phyloP scores from a whole-genome alignment of 2,113 vertebrate species.

The Agapornis roseicollis region DNA sequence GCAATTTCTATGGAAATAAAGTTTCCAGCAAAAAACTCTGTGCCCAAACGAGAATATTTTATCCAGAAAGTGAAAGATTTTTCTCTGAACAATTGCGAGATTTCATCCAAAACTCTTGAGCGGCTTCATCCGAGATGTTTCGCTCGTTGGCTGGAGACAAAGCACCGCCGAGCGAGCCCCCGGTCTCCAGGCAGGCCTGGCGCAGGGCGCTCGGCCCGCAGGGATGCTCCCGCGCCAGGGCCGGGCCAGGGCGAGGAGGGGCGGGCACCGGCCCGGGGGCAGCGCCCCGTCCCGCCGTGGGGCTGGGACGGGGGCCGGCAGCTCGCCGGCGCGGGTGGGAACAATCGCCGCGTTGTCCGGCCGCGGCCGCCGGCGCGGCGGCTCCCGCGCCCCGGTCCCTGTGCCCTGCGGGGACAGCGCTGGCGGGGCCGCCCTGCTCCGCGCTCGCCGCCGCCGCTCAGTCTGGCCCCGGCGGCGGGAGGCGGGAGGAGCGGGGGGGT shows the following conservation, averaged over 20 bases:
- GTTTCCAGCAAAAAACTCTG: conserved; percentile 43
- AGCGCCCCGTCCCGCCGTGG: not conserved
- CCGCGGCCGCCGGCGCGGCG: not conserved
- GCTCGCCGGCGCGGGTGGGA: not conserved
- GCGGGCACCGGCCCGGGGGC: not conserved
- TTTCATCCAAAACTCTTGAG: conserved; percentile 15
- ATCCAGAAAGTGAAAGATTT: conserved; percentile 37
- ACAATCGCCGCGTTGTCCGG: conserved; percentile 9
- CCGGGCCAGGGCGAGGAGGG: not conserved
- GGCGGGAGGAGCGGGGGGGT: not conserved
- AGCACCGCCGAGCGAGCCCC: not conserved
- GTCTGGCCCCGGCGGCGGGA: not conserved
- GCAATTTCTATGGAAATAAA: conserved; percentile 57
- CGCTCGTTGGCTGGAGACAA: not conserved
- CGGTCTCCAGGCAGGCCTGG: not conserved
- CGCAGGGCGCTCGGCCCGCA: not conserved
- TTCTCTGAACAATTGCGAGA: conserved; percentile 41
- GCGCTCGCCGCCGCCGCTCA: not conserved
- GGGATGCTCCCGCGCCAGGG: not conserved
- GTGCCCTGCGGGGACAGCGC: no score
- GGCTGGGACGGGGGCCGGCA: not conserved
- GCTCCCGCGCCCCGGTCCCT: no score
- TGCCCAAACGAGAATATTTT: conserved; percentile 6
- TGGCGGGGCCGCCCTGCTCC: not conserved
- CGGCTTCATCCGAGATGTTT: not conserved